Base-by-base conservation (phyloP, 2,113 vertebrate species). In the Rhinolophus sinicus region DNA sequence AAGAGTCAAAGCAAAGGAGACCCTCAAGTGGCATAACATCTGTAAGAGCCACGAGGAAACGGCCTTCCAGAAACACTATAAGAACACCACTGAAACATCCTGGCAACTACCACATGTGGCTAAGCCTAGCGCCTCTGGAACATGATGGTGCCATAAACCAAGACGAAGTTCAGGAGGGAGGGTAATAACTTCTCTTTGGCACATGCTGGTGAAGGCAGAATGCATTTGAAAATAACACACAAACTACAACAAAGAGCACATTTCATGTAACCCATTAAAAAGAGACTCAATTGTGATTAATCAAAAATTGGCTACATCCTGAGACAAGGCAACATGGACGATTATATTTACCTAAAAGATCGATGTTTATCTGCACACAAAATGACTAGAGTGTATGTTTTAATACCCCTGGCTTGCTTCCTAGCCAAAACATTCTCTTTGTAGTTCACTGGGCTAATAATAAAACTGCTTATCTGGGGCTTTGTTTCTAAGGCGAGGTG, bases 251-350 rank as follows among this genome's bases (percentile, higher is more conserved):
- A 88, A 69, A 90, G 16, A 72, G 33, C 33, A 93, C 24, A 81
- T 44, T 52, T 90, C 65, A 83, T 64, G 77, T 24, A 64, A 78
- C 8, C 70, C 44, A 16, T 72, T 24, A 70, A 62, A 33, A 81
- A 85, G 12, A 56, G 35, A 90, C 21, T 87, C 33, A 77, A 21
- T 78, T 91, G 69, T 95, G 28, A 93, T 56, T 30, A 60, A 97
- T 82, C 54, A 67, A 44, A 72, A 88, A 10, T 16, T 85, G 40
- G 56, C 82, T 93, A 90, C 40, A 52, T 83, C 52, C 75, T 72
- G 56, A 82, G 16, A 76, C 12, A 87, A 91, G 38, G 18, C 40
- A 90, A 44, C 44, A 67, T 0, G 60, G 58, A 82, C 30, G n/a
- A 75, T 72, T 72, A 69, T 30, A 91, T n/a, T 84, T 75, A 88